Base-by-base conservation (phyloP, 2,888 invertebrate genomes). In the Gandaritis pyraliata region DNA sequence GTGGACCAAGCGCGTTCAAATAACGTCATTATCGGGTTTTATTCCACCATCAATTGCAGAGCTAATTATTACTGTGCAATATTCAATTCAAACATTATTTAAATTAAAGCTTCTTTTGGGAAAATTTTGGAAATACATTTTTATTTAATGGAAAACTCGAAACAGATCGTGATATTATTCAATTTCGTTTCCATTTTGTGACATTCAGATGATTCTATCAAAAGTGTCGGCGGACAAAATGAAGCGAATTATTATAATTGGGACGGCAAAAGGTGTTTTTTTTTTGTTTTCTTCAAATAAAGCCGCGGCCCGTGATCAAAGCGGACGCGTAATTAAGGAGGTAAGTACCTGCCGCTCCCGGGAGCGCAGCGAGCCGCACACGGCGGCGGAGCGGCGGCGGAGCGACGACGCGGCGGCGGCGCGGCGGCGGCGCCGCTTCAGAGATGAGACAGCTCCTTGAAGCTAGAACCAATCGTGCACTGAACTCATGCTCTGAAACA, bases 181-280 rank as follows among this genome's bases (percentile, higher is more conserved):
- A 39, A 52, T 52, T 49, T 23, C 16, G 49, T 53, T 59, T 54
- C 23, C n/a, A 48, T 49, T 59, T 43, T 36, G 12, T 47, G 49
- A 43, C 15, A 18, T 39, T 49, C 13, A 12, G 50, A 51, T 55
- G 55, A 51, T 54, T 55, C 29, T 39, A 45, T 55, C 45, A 46
- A 30, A 54, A 41, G 50, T 56, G 56, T 47, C 56, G 18, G 55
- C 33, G 15, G 50, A 46, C 65, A 70, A 73, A 33, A 74, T 73
- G 68, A 68, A 72, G 58, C 68, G 71, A 69, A 64, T 70, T 64
- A 67, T 72, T 77, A 72, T 75, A 78, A 76, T 76, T 73, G 73
- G 65, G 52, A 46, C 55, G 66, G 53, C 49, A 62, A 70, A 65
- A 68, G 52, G 64, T 62, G 52, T 72, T 65, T 66, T 57, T n/a